A percentile compares a stretch with the other conserved stretches of the same genome.
Evolutionary conservation across 1,140 invertebrate genomes (phyloP).

Genomic region (Dinoponera quadriceps): DNA sequence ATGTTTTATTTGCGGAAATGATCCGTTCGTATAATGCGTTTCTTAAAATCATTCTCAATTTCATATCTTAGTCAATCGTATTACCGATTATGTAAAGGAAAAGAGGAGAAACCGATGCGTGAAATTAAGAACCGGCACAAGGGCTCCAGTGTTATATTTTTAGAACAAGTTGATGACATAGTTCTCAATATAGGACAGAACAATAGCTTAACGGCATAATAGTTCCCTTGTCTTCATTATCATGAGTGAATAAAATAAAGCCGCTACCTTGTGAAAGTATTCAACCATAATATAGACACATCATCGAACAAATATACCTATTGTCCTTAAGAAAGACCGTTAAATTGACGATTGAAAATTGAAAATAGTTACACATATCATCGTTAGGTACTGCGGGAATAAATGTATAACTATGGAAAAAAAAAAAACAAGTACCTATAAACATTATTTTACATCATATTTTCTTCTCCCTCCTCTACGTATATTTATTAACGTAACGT

Average conservation of each 20-base stretch:
- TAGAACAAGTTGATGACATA: slow-evolving; percentile 70
- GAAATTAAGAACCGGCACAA: slow-evolving; percentile 68
- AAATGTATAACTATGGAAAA: too few species aligned
- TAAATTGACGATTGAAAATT: too few species aligned
- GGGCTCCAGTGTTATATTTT: slow-evolving; percentile 75
- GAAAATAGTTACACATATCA: too few species aligned
- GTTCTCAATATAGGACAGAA: slow-evolving; percentile 70
- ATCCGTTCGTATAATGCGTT: too few species aligned
- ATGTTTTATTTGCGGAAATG: too few species aligned
- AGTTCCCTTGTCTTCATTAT: neutral
- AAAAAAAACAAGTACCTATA: too few species aligned
- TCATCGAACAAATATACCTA: neutral
- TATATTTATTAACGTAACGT: too few species aligned
- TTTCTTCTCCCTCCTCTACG: too few species aligned
- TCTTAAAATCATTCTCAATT: too few species aligned
- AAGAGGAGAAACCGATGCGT: slow-evolving; percentile 36
- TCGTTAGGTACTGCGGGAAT: too few species aligned
- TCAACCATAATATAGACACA: neutral
- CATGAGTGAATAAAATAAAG: neutral
- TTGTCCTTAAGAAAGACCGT: neutral
- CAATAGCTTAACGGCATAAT: slow-evolving; percentile 23
- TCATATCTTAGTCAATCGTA: neutral
- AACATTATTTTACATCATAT: too few species aligned
- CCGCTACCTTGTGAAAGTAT: neutral
- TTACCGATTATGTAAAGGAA: slow-evolving; percentile 42